Percentiles rank a stretch among this genome's conserved stretches.
phyloP scores from a whole-genome alignment of 1,140 invertebrate genomes.

The Palaemon carinicauda region DNA sequence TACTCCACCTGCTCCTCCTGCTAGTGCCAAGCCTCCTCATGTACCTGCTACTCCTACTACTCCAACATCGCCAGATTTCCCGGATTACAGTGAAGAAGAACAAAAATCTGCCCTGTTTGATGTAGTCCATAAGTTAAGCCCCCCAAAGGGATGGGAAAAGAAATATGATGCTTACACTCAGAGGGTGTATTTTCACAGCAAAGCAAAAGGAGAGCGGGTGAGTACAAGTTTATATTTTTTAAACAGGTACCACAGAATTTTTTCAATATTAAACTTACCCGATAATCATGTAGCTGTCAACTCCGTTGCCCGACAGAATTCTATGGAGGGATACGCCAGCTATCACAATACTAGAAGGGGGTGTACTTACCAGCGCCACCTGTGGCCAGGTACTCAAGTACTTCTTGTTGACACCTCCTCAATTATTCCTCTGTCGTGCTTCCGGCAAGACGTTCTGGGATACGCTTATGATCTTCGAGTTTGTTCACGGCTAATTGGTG shows the following conservation, averaged over 20 bases:
- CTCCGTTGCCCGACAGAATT: too few species aligned
- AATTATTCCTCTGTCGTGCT: too few species aligned
- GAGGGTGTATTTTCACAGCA: conserved; percentile 22
- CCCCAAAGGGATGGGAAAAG: conserved; percentile 28
- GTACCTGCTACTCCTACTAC: conserved; percentile 23
- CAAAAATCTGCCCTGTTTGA: conserved; percentile 12
- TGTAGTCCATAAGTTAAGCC: background rate
- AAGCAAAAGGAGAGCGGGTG: background rate
- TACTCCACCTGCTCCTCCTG: conserved; percentile 17
- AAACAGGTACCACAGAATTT: background rate
- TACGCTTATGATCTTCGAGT: too few species aligned
- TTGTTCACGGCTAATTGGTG: too few species aligned
- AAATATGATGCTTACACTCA: conserved; percentile 28
- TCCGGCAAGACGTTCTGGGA: too few species aligned
- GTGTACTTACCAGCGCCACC: too few species aligned
- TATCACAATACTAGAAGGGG: too few species aligned
- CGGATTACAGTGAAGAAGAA: background rate
- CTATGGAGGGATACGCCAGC: too few species aligned
- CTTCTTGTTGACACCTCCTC: too few species aligned
- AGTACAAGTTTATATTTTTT: background rate
- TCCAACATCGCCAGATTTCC: background rate
- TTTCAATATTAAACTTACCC: background rate
- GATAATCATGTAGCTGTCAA: background rate
- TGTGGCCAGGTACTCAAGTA: too few species aligned
- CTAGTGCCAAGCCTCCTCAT: conserved; percentile 30